phyloP scores from a whole-genome alignment of 1,140 invertebrate species.

The Drosophila baimaii region DNA sequence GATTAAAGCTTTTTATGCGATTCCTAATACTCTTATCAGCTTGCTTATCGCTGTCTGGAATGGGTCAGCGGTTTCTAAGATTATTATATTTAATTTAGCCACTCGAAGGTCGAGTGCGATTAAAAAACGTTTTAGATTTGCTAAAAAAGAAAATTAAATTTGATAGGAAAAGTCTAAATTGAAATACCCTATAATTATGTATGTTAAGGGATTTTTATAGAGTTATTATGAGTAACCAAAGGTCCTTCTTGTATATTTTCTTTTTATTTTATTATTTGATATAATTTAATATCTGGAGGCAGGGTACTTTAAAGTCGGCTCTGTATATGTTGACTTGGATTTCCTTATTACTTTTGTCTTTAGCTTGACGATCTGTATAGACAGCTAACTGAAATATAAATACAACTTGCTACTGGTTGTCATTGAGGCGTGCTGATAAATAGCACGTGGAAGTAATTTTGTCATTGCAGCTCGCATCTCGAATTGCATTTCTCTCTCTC shows the following conservation, averaged over 20 bases:
- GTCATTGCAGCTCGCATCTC: conserved; percentile 31
- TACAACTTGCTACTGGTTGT: conserved; percentile 35
- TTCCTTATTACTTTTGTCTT: conserved; percentile 14
- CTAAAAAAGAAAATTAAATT: not conserved
- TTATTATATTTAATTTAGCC: not conserved
- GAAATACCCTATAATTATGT: not conserved
- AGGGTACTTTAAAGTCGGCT: not conserved
- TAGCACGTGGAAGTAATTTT: conserved; percentile 55
- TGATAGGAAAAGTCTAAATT: not conserved
- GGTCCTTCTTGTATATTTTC: no score
- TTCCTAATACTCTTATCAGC: conserved; percentile 2
- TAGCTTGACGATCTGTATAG: conserved; percentile 3
- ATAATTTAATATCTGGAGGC: not conserved
- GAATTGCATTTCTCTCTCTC: conserved; percentile 1
- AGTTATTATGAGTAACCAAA: not conserved
- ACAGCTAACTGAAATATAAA: conserved; percentile 25
- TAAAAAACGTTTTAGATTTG: not conserved
- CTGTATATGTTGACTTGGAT: not conserved
- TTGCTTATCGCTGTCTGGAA: conserved; percentile 10
- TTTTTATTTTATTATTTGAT: not conserved
- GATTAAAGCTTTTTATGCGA: not conserved
- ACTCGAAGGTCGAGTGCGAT: not conserved
- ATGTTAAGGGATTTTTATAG: not conserved
- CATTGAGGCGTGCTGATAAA: conserved; percentile 57
- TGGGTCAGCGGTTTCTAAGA: conserved; percentile 1